Evolutionary conservation across 2,797 vertebrate species (phyloP).

Genomic region (Amblyopsis hoosieri): DNA sequence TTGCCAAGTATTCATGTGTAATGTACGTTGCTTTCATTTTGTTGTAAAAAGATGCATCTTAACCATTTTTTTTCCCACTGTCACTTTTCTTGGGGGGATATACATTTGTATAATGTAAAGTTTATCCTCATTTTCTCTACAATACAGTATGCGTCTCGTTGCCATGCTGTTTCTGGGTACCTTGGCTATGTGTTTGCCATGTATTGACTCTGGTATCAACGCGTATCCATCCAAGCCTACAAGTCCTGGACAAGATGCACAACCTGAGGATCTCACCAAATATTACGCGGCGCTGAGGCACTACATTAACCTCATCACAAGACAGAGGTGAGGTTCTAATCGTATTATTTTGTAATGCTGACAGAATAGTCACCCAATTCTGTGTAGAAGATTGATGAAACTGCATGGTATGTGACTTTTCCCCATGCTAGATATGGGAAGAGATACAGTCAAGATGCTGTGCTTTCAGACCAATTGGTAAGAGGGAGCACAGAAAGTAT

Average conservation of each 20-base stretch:
- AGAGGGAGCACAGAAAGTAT: slow-evolving; percentile 87
- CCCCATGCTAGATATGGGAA: slow-evolving; percentile 86
- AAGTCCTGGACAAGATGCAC: slow-evolving; percentile 84
- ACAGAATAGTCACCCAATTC: not conserved
- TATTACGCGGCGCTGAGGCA: slow-evolving; percentile 92
- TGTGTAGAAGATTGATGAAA: not conserved
- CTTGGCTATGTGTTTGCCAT: slow-evolving; percentile 84
- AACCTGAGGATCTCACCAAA: slow-evolving; percentile 89
- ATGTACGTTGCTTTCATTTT: slow-evolving; percentile 52
- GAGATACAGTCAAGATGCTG: slow-evolving; percentile 85
- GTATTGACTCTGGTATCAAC: slow-evolving; percentile 80
- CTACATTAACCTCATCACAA: slow-evolving; percentile 96
- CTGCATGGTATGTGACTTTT: slow-evolving; percentile 11
- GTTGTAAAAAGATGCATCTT: not conserved
- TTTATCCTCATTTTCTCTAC: slow-evolving; percentile 20
- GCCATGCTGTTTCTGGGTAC: slow-evolving; percentile 79
- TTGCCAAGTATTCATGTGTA: slow-evolving; percentile 10
- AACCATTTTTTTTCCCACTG: too few relatives aligned
- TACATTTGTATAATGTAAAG: slow-evolving; percentile 14
- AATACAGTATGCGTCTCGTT: slow-evolving; percentile 80
- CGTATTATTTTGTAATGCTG: not conserved
- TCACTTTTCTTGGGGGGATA: not conserved
- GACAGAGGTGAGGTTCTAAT: slow-evolving; percentile 84
- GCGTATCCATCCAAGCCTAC: slow-evolving; percentile 90
- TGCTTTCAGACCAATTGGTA: slow-evolving; percentile 86